A percentile compares a stretch with the other conserved stretches of the same genome.
Evolutionary conservation across 2,797 vertebrate species (phyloP).

Genomic region (Phaenicophaeus curvirostris): DNA sequence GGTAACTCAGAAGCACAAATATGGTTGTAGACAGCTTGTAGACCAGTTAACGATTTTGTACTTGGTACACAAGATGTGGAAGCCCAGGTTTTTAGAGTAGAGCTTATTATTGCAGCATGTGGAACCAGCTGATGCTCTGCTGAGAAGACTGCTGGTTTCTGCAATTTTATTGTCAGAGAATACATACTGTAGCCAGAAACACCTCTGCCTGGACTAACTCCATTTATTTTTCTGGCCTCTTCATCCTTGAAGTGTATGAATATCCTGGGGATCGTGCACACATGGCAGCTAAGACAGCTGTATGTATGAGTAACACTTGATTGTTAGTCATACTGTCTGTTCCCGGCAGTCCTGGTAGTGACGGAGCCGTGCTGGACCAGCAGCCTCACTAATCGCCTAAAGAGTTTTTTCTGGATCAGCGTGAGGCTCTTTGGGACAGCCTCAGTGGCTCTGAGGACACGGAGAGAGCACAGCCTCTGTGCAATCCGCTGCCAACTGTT

Average conservation of each 20-base stretch:
- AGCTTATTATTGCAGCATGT: conserved; percentile 38
- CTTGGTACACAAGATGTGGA: conserved; percentile 4
- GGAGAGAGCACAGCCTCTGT: background rate
- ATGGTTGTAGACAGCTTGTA: conserved; percentile 37
- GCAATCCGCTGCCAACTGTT: background rate
- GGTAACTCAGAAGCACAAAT: conserved; percentile 42
- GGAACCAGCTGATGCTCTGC: conserved; percentile 62
- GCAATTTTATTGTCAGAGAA: conserved; percentile 66
- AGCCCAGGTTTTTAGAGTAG: conserved; percentile 50
- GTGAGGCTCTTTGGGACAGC: background rate
- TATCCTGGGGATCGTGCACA: conserved; percentile 34
- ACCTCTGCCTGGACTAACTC: conserved; percentile 65
- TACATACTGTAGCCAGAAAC: conserved; percentile 68
- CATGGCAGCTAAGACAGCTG: conserved; percentile 46
- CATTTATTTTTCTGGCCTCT: conserved; percentile 61
- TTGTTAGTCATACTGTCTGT: background rate
- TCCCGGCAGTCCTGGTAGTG: background rate
- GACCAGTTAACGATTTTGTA: conserved; percentile 43
- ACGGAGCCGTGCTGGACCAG: fast-evolving
- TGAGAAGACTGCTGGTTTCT: conserved; percentile 60
- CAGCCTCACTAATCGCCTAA: background rate
- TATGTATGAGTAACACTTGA: background rate
- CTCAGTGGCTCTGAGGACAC: background rate
- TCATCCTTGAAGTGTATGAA: conserved; percentile 30
- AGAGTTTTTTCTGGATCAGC: background rate